phyloP scores from a whole-genome alignment of 2,888 invertebrate genomes.

The Folsomia manolachei region DNA sequence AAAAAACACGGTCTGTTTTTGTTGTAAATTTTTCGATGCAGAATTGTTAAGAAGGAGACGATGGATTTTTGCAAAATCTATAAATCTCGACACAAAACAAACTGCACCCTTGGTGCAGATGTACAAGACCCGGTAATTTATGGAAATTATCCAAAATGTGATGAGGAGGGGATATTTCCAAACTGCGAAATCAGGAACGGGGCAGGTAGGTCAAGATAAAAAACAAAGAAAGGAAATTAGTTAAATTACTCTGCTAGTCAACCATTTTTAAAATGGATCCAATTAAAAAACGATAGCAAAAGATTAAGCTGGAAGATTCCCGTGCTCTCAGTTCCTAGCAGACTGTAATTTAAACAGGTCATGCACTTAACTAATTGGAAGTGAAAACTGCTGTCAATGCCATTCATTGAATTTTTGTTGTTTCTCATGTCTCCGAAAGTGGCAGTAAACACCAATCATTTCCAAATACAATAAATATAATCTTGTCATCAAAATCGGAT shows the following conservation, averaged over 20 bases:
- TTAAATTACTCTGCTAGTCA: background rate
- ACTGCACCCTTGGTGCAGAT: background rate
- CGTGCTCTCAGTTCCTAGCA: too few species aligned
- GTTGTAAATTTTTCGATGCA: background rate
- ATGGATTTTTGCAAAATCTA: background rate
- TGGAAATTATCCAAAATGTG: constrained; percentile 30
- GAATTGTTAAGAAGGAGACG: background rate
- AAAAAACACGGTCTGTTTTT: background rate
- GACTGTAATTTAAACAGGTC: too few species aligned
- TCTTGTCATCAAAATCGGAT: too few species aligned
- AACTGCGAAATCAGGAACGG: constrained; percentile 19
- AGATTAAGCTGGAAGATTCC: too few species aligned
- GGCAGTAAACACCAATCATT: too few species aligned
- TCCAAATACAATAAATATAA: too few species aligned
- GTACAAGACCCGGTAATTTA: constrained; percentile 23
- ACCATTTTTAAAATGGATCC: background rate
- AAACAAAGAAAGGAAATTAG: background rate
- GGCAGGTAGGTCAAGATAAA: constrained; percentile 5
- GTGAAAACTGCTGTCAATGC: too few species aligned
- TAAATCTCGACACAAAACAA: background rate
- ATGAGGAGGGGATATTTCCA: constrained; percentile 33
- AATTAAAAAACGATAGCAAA: too few species aligned
- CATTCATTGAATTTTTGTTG: too few species aligned
- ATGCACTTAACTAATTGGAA: too few species aligned
- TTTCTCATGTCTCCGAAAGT: too few species aligned